Evolutionary conservation across 2,113 vertebrate genomes (phyloP), one percentile per base, ranked within the genome.

Genomic region (Lasiurus cinereus): DNA sequence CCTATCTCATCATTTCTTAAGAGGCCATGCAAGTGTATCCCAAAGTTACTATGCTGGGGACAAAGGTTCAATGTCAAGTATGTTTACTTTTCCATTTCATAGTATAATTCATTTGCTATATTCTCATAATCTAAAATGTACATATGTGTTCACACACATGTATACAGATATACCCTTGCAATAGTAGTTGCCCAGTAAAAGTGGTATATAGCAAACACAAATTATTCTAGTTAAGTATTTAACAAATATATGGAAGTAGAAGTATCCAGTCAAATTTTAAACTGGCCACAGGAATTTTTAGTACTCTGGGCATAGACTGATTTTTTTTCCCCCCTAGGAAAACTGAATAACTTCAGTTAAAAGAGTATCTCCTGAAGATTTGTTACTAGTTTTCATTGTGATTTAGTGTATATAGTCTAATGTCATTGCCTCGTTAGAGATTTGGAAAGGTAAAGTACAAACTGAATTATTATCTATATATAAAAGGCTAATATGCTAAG

Each of bases 381-480:
- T 72, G 83, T 21, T 80, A 36, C 7, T 27, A 67, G 6, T 83
- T 88, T 85, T 66, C 39, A 66, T 27, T 91, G 7, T 8, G 76
- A 84, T n/a, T 67, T 6, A 66, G 1, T 93, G 6, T 13, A 88
- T 50, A 76, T 77, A 33, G 29, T 12, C 21, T 66, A 56, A 3
- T 91, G 13, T 87, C 73, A 22, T 16, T 56, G 31, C 72, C 69
- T 87, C 11, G 14, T 86, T 89, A 94, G 52, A 85, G 56, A 88
- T 70, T 8, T 31, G 43, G 66, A 77, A 93, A 76, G 56, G 5
- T 46, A 91, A 54, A 24, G 3, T 21, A 39, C n/a, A 88, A 48
- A 84, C 39, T 56, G 11, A 29, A 54, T 79, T 79, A 87, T 90
- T 88, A 36, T 59, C 9, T 56, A 11, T 59, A 59, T 27, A 59